Conservation (phyloP, 2,888 invertebrate genomes). For the Pelosia muscerda region DNA sequence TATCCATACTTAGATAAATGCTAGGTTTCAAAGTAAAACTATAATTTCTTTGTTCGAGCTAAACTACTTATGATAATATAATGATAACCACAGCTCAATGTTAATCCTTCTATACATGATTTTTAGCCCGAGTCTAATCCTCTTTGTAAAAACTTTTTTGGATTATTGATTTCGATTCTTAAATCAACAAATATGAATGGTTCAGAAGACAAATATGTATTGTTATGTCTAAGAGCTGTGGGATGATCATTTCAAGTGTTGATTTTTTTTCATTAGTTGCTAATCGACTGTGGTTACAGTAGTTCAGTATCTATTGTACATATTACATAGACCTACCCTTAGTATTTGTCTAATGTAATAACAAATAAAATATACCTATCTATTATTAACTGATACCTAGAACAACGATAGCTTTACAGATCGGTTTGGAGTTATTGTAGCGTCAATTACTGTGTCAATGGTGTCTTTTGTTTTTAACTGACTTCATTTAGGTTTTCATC, state of each 20-base stretch:
- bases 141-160: not conserved
- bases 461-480: no score
- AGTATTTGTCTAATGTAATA: not conserved
- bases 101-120: no score
- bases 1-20: not conserved
- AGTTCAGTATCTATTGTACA: no score
- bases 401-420: no score
- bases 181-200: not conserved
- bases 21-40: not conserved
- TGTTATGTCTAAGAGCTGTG: not conserved
- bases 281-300: not conserved
- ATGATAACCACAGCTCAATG: not conserved
- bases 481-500: no score
- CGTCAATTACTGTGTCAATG: no score
- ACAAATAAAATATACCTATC: not conserved
- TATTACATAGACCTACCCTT: no score
- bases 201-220: not conserved
- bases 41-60: not conserved
- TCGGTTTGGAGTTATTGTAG: no score
- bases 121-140: not conserved
- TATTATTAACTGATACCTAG: no score
- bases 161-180: no score
- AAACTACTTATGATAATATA: not conserved
- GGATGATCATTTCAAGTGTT: not conserved
- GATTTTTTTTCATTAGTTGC: not conserved